Evolutionary conservation across 92 coral and sea anemone genomes (phyloP).

Genomic region (Meandrina meandrites): DNA sequence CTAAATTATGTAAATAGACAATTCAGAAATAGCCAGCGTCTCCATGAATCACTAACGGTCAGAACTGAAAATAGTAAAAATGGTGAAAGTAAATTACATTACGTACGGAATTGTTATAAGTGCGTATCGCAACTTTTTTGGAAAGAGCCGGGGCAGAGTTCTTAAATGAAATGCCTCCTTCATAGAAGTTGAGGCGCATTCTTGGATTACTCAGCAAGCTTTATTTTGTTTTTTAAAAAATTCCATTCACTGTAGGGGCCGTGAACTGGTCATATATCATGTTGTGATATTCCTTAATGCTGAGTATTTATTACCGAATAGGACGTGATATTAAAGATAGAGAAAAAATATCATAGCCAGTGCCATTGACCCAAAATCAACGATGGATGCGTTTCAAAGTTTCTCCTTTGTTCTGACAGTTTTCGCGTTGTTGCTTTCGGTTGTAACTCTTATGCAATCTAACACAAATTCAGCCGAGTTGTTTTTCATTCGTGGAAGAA

Average conservation of each 20-base stretch:
- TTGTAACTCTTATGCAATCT: background rate
- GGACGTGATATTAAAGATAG: background rate
- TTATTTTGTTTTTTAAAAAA: background rate
- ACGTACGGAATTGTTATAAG: too few relatives aligned
- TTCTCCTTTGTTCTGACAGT: background rate
- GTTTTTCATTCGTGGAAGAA: background rate
- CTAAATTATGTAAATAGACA: too few relatives aligned
- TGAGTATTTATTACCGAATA: background rate
- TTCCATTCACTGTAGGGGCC: background rate
- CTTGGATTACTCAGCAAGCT: background rate
- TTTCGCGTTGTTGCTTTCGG: conserved; percentile 18
- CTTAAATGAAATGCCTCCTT: background rate
- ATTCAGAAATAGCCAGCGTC: too few relatives aligned
- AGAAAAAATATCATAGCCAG: background rate
- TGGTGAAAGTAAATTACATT: too few relatives aligned
- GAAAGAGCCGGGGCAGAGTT: too few relatives aligned
- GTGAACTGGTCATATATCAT: conserved; percentile 12
- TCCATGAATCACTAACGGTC: too few relatives aligned
- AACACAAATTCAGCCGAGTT: background rate
- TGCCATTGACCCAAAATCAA: background rate
- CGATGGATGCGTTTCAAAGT: conserved; percentile 5
- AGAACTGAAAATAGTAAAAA: too few relatives aligned
- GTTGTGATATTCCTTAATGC: background rate
- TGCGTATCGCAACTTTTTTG: too few relatives aligned
- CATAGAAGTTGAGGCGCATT: background rate